A percentile compares a stretch with the other conserved stretches of the same genome.
Evolutionary conservation across 2,113 vertebrate species (phyloP).

Genomic region (Sarotherodon lohbergeri): DNA sequence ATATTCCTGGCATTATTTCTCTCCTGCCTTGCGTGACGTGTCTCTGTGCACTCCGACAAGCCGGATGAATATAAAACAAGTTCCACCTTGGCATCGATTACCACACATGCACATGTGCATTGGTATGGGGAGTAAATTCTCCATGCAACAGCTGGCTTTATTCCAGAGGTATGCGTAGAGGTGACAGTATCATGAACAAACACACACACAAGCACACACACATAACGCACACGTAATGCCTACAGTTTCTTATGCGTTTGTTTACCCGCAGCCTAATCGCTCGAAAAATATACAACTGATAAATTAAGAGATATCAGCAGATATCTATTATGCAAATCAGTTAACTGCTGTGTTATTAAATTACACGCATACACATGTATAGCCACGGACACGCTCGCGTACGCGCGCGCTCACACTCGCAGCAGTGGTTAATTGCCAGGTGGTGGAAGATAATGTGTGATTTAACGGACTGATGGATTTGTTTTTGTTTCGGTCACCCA

Average conservation of each 20-base stretch:
- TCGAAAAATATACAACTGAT: constrained; percentile 28
- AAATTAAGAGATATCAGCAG: constrained; percentile 56
- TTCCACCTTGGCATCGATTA: constrained; percentile 31
- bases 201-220: not conserved
- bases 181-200: constrained; percentile 23
- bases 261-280: not conserved
- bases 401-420: constrained; percentile 10
- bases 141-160: constrained; percentile 6
- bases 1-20: constrained; percentile 32
- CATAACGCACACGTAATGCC: not conserved
- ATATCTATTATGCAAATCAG: constrained; percentile 56
- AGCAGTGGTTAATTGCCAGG: constrained; percentile 69
- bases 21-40: constrained; percentile 24
- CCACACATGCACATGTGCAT: constrained; percentile 16
- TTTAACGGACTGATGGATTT: constrained; percentile 71
- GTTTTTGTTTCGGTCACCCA: constrained; percentile 70
- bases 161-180: constrained; percentile 8
- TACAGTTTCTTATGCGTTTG: not conserved
- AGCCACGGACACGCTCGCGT: not conserved
- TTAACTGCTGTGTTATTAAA: constrained; percentile 48
- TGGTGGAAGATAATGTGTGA: constrained; percentile 71
- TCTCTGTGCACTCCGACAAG: constrained; percentile 30
- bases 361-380: constrained; percentile 24
- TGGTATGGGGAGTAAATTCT: not conserved
- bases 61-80: constrained; percentile 49